Evolutionary conservation across 2,113 vertebrate species (phyloP).

Genomic region (Microtus montanus): DNA sequence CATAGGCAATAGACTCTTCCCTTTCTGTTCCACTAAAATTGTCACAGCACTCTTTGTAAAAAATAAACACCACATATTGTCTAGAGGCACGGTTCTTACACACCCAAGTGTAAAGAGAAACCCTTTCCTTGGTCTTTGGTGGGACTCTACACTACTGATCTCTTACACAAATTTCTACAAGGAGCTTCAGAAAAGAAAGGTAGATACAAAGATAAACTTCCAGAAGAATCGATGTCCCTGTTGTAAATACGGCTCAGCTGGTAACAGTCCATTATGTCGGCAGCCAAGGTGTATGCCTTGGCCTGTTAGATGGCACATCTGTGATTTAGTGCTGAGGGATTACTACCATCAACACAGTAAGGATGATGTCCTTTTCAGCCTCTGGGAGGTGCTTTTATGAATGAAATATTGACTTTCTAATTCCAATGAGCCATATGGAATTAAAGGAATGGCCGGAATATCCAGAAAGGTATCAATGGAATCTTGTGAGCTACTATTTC

Average conservation of each 20-base stretch:
- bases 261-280: not conserved
- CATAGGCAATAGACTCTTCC: not conserved
- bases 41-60: fast-evolving
- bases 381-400: not conserved
- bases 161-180: not conserved
- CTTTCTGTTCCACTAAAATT: not conserved
- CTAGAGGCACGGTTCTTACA: not conserved
- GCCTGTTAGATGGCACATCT: not conserved
- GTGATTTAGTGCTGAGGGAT: not conserved
- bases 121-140: not conserved
- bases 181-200: not conserved
- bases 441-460: not conserved
- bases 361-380: too few relatives aligned
- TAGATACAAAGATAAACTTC: not conserved
- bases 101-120: not conserved
- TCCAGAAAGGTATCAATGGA: not conserved
- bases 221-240: not conserved
- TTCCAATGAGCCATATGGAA: not conserved
- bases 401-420: not conserved
- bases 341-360: not conserved
- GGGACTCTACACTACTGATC: not conserved
- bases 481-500: not conserved
- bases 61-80: not conserved
- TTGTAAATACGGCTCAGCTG: fast-evolving
- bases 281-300: fast-evolving